These are phyloP conservation scores for Cheilosia vulpina DNA, from an alignment of 2,888 invertebrate species.

Conservation along the genomic window DNA sequence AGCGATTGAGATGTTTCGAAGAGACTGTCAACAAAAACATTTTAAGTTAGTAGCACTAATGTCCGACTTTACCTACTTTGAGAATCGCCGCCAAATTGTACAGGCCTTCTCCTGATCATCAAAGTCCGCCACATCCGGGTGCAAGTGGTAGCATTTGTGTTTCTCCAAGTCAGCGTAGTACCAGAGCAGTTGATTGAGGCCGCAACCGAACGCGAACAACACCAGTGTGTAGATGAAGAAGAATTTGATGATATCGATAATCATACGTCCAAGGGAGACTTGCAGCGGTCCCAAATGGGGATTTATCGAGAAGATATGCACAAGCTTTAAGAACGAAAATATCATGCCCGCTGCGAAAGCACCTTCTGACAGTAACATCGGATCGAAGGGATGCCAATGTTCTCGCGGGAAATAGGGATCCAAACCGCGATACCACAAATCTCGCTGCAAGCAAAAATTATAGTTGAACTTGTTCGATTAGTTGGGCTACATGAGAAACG, in stretches of 20 bases:
- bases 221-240: slow-evolving; percentile 97
- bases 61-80: slow-evolving; percentile 87
- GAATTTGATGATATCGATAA: slow-evolving; percentile 97
- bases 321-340: slow-evolving; percentile 96
- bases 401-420: slow-evolving; percentile 95
- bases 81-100: slow-evolving; percentile 93
- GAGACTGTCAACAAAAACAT: slow-evolving; percentile 86
- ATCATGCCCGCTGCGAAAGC: slow-evolving; percentile 99
- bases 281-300: slow-evolving; percentile 96
- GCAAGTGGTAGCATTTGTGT: slow-evolving; percentile 91
- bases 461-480: background rate
- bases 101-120: slow-evolving; percentile 93
- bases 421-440: slow-evolving; percentile 86
- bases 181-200: slow-evolving; percentile 96
- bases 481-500: slow-evolving; percentile 1
- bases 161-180: slow-evolving; percentile 96
- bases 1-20: slow-evolving; percentile 99
- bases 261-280: slow-evolving; percentile 97
- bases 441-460: slow-evolving; percentile 84
- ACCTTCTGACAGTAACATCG: slow-evolving; percentile 95
- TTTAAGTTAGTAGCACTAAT: background rate
- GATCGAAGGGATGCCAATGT: slow-evolving; percentile 97
- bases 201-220: slow-evolving; percentile 97
- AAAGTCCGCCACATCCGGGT: slow-evolving; percentile 90
- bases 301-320: slow-evolving; percentile 98